A percentile compares a stretch with the other conserved stretches of the same genome.
These are phyloP conservation scores for Psittacula cyanocephala DNA, from an alignment of 2,113 vertebrate species.

Conservation along the genomic window DNA sequence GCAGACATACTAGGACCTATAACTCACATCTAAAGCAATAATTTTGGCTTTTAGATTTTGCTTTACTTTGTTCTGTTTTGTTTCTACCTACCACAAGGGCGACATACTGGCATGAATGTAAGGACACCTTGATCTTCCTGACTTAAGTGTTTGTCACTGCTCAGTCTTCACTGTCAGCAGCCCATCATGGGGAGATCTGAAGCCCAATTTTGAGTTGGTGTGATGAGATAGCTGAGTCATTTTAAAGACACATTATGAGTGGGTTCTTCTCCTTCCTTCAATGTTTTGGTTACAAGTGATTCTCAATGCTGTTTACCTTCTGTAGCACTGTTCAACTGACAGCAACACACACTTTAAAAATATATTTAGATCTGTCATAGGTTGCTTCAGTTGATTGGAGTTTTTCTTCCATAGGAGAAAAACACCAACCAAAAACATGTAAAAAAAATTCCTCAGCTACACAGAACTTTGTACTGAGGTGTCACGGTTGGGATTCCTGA, in stretches of 20 bases:
- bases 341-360: not conserved
- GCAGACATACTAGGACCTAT: not conserved
- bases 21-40: not conserved
- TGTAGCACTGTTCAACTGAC: not conserved
- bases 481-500: not conserved
- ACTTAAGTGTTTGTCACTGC: not conserved
- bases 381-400: not conserved
- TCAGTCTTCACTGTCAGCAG: not conserved
- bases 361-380: not conserved
- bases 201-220: not conserved
- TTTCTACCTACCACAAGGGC: not conserved
- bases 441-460: not conserved
- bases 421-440: fast-evolving
- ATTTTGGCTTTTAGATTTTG: not conserved
- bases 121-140: not conserved
- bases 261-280: not conserved
- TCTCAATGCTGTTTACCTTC: not conserved
- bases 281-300: not conserved
- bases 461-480: not conserved
- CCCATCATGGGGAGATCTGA: not conserved
- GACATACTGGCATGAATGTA: fast-evolving
- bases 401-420: fast-evolving
- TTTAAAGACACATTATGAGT: not conserved
- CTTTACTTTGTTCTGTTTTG: not conserved
- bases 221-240: not conserved